Evolutionary conservation across 2,888 invertebrate species (phyloP), one percentile per base, ranked within the genome.

Genomic region (Apamea anceps): DNA sequence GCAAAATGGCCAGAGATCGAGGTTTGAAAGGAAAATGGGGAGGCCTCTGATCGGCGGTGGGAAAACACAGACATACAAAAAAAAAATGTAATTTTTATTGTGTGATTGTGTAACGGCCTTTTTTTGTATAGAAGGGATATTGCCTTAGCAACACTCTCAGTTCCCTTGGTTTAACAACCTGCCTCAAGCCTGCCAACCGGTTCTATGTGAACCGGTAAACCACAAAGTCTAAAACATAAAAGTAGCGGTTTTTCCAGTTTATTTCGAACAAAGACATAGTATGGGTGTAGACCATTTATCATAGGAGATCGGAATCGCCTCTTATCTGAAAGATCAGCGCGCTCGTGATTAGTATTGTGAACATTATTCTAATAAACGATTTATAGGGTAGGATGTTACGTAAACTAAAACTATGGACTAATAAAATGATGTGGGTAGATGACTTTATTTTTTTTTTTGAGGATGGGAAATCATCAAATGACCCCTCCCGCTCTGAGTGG

Each of bases 361-460:
- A 92, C 93, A 94, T 93, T 94, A 94, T 94, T 94, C 93, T 94
- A 94, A 94, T 94, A 93, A 91, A 90, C 91, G 91, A 93, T 93
- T 93, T 94, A 93, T 93, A 89, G 91, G 91, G 84, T 91, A 88
- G 80, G 81, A 79, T 80, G 77, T 89, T 87, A 84, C 85, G 88
- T 87, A 88, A 90, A 60, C 68, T 70, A 13, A 68, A n/a, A 28
- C 32, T 68, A 62, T 76, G 32, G 57, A 72, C 1, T 42, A 28
- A n/a, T 57, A 28, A 37, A 62, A 72, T 62, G 0, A 45, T 21
- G 21, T 48, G 0, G 42, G 25, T 54, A 12, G 57, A 37, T 13
- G n/a, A 28, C n/a, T n/a, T n/a, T n/a, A n/a, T n/a, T n/a, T n/a
- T n/a, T n/a, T n/a, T n/a, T n/a, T n/a, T n/a, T n/a, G n/a, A n/a